Evolutionary conservation across 2,888 invertebrate genomes (phyloP).

Genomic region (Allacma fusca): DNA sequence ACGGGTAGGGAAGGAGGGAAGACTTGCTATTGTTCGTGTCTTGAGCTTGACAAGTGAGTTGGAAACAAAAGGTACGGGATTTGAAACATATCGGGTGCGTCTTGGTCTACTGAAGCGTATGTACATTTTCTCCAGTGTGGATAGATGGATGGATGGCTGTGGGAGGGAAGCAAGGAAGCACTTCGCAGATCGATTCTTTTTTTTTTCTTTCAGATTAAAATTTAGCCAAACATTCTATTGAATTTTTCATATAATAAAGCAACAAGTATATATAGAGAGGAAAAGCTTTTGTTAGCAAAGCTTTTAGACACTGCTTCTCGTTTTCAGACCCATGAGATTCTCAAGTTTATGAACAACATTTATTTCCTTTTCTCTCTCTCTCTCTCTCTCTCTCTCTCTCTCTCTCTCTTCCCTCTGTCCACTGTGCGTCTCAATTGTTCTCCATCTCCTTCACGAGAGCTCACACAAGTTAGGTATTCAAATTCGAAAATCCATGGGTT

Average conservation of each 20-base stretch:
- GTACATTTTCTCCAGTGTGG: conserved; percentile 30
- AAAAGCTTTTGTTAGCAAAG: conserved; percentile 44
- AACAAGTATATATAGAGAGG: conserved; percentile 28
- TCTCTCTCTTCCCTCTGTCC: conserved; percentile 13
- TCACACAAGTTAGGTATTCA: conserved; percentile 16
- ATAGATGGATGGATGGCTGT: conserved; percentile 45
- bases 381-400: too few relatives aligned
- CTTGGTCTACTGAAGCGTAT: conserved; percentile 35
- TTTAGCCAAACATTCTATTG: conserved; percentile 47
- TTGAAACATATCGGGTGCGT: conserved; percentile 41
- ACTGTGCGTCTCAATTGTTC: conserved; percentile 16
- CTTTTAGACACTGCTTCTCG: conserved; percentile 43
- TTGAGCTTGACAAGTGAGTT: conserved; percentile 42
- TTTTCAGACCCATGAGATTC: conserved; percentile 43
- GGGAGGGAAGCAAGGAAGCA: conserved; percentile 27
- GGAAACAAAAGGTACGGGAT: conserved; percentile 36
- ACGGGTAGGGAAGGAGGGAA: conserved; percentile 20
- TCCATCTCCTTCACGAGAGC: background rate
- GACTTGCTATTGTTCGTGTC: conserved; percentile 32
- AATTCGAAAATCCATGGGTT: conserved; percentile 15
- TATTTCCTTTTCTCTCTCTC: conserved; percentile 31
- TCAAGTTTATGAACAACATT: conserved; percentile 45
- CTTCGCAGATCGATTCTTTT: conserved; percentile 47
- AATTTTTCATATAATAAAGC: conserved; percentile 42
- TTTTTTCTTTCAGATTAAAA: conserved; percentile 47